Base-by-base conservation (phyloP, 2,113 vertebrate species). In the Leiothrix lutea region DNA sequence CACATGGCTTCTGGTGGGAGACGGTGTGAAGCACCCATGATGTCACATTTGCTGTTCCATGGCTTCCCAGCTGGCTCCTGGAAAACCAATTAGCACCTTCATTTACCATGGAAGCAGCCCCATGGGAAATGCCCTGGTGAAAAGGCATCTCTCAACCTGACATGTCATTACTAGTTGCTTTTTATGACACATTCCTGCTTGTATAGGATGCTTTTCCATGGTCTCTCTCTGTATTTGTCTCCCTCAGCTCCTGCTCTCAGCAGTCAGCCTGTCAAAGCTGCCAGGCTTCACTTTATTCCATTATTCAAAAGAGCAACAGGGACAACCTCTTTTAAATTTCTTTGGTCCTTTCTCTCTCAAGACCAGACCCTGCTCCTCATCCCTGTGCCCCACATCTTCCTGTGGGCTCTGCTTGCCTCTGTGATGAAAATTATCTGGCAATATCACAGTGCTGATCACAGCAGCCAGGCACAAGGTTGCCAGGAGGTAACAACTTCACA, bases 21-120 rank as follows among this genome's bases (percentile, higher is more conserved):
- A 48, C 12, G 3, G 0, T 1, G 18, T 48, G 54, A 83, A 69
- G 33, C 31, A 82, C 28, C 31, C 54, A 72, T 5, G 1, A 35
- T 24, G 66, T 4, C 1, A 0, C 25, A 15, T 70, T 51, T 73
- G 23, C 42, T 73, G 26, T 18, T 86, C 15, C 2, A 2, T 3
- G 14, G 8, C 26, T 86, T 83, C 61, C 36, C 67, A 31, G 35
- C 9, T 44, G 54, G 29, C 25, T 58, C 18, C 53, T 56, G 44
- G 50, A 61, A 90, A 93, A 44, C 8, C 50, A 70, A 36, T 70
- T 28, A 80, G 22, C 22, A 53, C n/a, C 14, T 86, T 58, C 33
- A 38, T 82, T 71, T 74, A 28, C 24, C 19, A 47, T n/a, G 35
- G 79, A 47, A 85, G 44, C 44, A 75, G 29, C 13, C 24, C 14